Evolutionary conservation across 2,888 invertebrate genomes (phyloP).

Genomic region (Orthonevra nobilis): DNA sequence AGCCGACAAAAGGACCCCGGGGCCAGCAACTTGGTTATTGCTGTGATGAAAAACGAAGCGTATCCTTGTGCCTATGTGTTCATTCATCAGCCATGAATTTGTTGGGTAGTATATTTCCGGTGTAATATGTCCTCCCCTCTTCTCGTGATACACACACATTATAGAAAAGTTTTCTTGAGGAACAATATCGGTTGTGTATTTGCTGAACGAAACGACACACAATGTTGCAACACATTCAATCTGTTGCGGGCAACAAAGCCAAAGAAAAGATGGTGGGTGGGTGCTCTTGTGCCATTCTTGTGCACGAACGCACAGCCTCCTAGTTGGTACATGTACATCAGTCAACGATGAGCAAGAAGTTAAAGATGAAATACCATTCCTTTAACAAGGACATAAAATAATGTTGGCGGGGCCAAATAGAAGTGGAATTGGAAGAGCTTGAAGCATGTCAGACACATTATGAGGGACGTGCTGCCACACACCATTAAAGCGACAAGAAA

Average conservation of each 20-base stretch:
- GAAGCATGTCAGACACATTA: constrained; percentile 47
- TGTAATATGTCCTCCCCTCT: constrained; percentile 43
- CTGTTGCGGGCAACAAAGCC: constrained; percentile 59
- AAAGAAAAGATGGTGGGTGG: not conserved
- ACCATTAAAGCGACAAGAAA: constrained; percentile 58
- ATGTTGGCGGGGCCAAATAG: constrained; percentile 22
- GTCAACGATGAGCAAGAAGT: constrained; percentile 32
- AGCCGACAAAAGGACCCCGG: constrained; percentile 43
- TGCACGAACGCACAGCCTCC: constrained; percentile 58
- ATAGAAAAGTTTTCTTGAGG: constrained; percentile 46
- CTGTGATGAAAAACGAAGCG: constrained; percentile 48
- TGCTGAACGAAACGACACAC: constrained; percentile 47
- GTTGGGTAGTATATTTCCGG: constrained; percentile 44
- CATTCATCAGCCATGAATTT: constrained; percentile 62
- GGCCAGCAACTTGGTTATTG: constrained; percentile 50
- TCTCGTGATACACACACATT: too few species aligned
- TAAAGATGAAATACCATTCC: constrained; percentile 53
- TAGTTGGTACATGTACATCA: too few species aligned
- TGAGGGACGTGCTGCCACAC: constrained; percentile 59
- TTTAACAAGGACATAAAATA: constrained; percentile 44
- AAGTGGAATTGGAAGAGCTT: constrained; percentile 27
- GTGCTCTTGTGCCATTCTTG: constrained; percentile 35
- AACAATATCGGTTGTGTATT: constrained; percentile 48
- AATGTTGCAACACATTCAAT: constrained; percentile 68
- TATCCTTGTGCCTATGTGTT: constrained; percentile 38